Evolutionary conservation across 1,140 invertebrate genomes (phyloP), one percentile per base, ranked within the genome.

Genomic region (Cephus cinctus): DNA sequence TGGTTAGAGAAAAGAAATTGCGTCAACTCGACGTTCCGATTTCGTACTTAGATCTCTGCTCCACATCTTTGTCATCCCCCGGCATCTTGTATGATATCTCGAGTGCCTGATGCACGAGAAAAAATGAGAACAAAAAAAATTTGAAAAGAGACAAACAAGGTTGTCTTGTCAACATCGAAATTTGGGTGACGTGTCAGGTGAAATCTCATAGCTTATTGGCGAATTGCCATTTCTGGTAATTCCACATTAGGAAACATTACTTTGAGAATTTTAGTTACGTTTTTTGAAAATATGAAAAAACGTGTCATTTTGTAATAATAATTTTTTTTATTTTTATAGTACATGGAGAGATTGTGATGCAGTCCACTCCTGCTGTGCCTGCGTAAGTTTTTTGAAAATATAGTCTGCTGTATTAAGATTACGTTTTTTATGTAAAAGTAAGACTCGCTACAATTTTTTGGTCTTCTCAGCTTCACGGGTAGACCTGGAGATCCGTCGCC

Each of bases 401-500:
- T n/a, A n/a, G n/a, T n/a, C n/a, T n/a, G n/a, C n/a, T n/a, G n/a
- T n/a, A n/a, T n/a, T n/a, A n/a, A n/a, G n/a, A n/a, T n/a, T n/a
- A n/a, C n/a, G n/a, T n/a, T n/a, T n/a, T n/a, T n/a, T n/a, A n/a
- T n/a, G n/a, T n/a, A n/a, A n/a, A n/a, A n/a, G n/a, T 22, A 21
- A 11, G 36, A 34, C 19, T 34, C 21, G 16, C 6, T 27, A 36
- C 22, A 38, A 31, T 40, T 47, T 43, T 9, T 27, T 19, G 31
- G 12, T 25, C 19, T 27, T 3, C 16, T 16, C 27, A 77, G 73
- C 43, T 75, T 75, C 42, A 63, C 59, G 47, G 73, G 65, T 49
- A 74, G 71, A 75, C 82, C 86, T 57, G 82, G 85, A 64, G 81
- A 87, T 71, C 81, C 86, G 45, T 87, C 87, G 56, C 92, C 93